A percentile compares a stretch with the other conserved stretches of the same genome.
These are phyloP conservation scores for Pedetes capensis DNA, from an alignment of 2,113 vertebrate genomes.

Conservation along the genomic window DNA sequence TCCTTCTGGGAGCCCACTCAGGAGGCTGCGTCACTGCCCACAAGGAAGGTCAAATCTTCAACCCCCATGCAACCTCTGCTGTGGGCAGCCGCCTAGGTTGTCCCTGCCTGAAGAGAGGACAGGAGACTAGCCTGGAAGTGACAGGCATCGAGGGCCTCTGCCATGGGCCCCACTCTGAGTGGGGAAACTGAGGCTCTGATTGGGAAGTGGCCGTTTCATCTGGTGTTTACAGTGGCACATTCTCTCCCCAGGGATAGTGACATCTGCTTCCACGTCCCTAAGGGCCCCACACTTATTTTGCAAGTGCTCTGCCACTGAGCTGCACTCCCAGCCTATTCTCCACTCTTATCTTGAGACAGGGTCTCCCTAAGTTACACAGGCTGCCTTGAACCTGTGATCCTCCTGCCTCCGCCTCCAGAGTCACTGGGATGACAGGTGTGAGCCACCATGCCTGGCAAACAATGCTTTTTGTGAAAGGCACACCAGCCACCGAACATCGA, in stretches of 20 bases:
- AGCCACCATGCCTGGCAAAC: too few relatives aligned
- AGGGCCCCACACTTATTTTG: too few relatives aligned
- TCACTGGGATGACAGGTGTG: too few relatives aligned
- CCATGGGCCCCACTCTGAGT: not conserved
- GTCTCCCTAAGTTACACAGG: too few relatives aligned
- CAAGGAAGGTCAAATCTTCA: not conserved
- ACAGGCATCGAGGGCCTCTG: too few relatives aligned
- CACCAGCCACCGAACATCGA: too few relatives aligned
- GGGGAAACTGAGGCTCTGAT: not conserved
- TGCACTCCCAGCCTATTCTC: too few relatives aligned
- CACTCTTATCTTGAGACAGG: too few relatives aligned
- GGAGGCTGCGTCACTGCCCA: too few relatives aligned
- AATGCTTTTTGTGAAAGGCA: not conserved
- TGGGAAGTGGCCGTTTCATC: fast-evolving
- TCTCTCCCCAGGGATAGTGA: not conserved
- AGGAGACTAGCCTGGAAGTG: not conserved
- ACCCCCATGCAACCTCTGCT: not conserved
- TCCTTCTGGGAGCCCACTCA: not conserved
- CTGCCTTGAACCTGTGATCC: too few relatives aligned
- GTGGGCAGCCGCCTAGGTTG: not conserved
- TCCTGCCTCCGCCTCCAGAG: too few relatives aligned
- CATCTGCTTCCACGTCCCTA: fast-evolving
- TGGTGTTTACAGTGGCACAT: not conserved
- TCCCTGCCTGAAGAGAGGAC: not conserved
- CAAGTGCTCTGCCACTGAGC: too few relatives aligned